Conservation (phyloP, 2,888 invertebrate species). For the Listrodromus nycthemerus region DNA sequence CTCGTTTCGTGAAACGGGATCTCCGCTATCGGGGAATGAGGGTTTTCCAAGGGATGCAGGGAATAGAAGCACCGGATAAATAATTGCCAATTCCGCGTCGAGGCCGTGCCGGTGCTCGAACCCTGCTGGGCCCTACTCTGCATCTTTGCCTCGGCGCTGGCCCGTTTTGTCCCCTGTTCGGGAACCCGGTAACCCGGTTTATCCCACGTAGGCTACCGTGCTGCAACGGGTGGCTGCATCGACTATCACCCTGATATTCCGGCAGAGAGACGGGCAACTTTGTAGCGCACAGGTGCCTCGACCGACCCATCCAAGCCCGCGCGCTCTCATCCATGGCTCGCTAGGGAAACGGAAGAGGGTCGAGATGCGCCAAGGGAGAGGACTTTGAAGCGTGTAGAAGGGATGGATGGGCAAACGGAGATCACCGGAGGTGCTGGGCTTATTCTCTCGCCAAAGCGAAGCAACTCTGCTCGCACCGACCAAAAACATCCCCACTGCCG, state of each 20-base stretch:
- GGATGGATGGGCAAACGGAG: slow-evolving; percentile 7
- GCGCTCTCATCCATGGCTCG: slow-evolving; percentile 10
- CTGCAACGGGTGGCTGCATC: background rate
- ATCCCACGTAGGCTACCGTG: slow-evolving; percentile 5
- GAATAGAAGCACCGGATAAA: slow-evolving; percentile 72
- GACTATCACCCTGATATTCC: background rate
- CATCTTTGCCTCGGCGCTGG: slow-evolving; percentile 56
- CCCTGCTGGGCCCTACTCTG: background rate
- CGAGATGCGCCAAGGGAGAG: background rate
- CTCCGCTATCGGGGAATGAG: background rate
- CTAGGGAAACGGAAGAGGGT: slow-evolving; percentile 6
- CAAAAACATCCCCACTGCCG: slow-evolving; percentile 20
- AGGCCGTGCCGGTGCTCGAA: slow-evolving; percentile 51
- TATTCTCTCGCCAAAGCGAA: slow-evolving; percentile 30
- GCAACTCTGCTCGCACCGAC: slow-evolving; percentile 7
- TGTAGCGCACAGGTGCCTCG: background rate
- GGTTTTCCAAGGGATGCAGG: background rate
- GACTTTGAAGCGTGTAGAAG: background rate
- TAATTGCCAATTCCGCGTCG: slow-evolving; percentile 76
- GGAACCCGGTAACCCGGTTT: slow-evolving; percentile 54
- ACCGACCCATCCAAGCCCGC: background rate
- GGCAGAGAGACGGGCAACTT: background rate
- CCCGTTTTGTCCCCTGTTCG: slow-evolving; percentile 71
- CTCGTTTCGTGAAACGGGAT: background rate
- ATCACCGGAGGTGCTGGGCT: slow-evolving; percentile 15